Evolutionary conservation across 2,888 invertebrate genomes (phyloP).

Genomic region (Argyresthia goedartella): DNA sequence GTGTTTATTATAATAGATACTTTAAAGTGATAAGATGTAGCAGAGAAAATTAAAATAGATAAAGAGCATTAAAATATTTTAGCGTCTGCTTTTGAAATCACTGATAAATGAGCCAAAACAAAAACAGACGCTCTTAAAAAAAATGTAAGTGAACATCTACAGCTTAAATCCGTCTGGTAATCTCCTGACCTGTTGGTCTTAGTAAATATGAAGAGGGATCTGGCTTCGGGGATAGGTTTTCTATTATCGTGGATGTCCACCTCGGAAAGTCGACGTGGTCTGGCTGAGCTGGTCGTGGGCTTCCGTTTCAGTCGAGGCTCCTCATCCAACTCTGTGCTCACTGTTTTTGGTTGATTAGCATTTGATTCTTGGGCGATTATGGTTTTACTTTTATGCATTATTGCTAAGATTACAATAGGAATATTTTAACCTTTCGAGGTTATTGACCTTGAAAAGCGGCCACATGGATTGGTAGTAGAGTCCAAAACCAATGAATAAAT

Average conservation of each 20-base stretch:
- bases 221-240: conserved; percentile 92
- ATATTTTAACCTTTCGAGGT: too few relatives aligned
- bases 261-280: conserved; percentile 89
- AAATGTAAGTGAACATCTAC: conserved; percentile 39
- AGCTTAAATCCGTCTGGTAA: conserved; percentile 20
- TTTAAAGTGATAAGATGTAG: conserved; percentile 18
- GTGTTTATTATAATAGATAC: conserved; percentile 22
- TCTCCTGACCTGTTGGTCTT: conserved; percentile 88
- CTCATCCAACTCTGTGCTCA: conserved; percentile 60
- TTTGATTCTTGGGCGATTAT: conserved; percentile 1
- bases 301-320: conserved; percentile 62
- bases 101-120: not conserved
- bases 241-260: conserved; percentile 85
- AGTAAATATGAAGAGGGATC: conserved; percentile 94
- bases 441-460: too few relatives aligned
- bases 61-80: not conserved
- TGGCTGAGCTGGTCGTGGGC: conserved; percentile 74
- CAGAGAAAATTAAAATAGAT: conserved; percentile 3
- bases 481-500: too few relatives aligned
- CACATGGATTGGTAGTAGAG: too few relatives aligned
- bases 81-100: not conserved
- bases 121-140: conserved; percentile 19
- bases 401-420: too few relatives aligned
- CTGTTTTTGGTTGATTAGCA: conserved; percentile 49
- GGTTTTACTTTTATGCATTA: too few relatives aligned